Conservation (phyloP, 2,113 vertebrate genomes). For the Megaleporinus macrocephalus region DNA sequence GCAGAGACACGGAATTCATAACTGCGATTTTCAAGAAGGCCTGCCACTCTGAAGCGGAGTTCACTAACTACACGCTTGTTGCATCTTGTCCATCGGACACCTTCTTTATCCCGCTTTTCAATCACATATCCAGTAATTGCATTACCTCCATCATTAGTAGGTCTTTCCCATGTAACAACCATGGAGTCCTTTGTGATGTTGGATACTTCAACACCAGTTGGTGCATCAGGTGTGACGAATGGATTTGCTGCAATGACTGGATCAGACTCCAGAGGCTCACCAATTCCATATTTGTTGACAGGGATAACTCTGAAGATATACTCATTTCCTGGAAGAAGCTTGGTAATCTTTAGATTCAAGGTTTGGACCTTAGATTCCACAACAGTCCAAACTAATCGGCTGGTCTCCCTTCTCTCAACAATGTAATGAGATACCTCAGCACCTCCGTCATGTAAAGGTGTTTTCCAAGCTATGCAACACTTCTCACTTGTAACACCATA, state of each 20-base stretch:
- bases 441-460: conserved; percentile 93
- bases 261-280: conserved; percentile 94
- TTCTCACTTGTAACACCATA: conserved; percentile 92
- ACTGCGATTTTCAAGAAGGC: conserved; percentile 90
- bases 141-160: conserved; percentile 90
- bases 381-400: conserved; percentile 94
- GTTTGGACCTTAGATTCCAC: conserved; percentile 92
- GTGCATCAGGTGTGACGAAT: conserved; percentile 88
- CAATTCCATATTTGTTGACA: conserved; percentile 96
- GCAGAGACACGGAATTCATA: conserved; percentile 96
- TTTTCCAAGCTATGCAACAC: conserved; percentile 91
- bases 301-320: conserved; percentile 97
- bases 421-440: conserved; percentile 93
- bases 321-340: conserved; percentile 96
- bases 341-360: conserved; percentile 91
- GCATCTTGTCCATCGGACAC: conserved; percentile 95
- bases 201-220: conserved; percentile 89
- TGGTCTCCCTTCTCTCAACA: conserved; percentile 96
- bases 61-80: conserved; percentile 93
- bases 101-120: conserved; percentile 97
- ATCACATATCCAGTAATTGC: conserved; percentile 91
- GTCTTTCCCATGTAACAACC: conserved; percentile 96
- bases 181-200: conserved; percentile 96
- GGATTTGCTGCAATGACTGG: conserved; percentile 90
- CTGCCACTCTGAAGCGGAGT: conserved; percentile 92